A percentile compares a stretch with the other conserved stretches of the same genome.
phyloP scores from a whole-genome alignment of 2,888 invertebrate species.

The Lepas anatifera region DNA sequence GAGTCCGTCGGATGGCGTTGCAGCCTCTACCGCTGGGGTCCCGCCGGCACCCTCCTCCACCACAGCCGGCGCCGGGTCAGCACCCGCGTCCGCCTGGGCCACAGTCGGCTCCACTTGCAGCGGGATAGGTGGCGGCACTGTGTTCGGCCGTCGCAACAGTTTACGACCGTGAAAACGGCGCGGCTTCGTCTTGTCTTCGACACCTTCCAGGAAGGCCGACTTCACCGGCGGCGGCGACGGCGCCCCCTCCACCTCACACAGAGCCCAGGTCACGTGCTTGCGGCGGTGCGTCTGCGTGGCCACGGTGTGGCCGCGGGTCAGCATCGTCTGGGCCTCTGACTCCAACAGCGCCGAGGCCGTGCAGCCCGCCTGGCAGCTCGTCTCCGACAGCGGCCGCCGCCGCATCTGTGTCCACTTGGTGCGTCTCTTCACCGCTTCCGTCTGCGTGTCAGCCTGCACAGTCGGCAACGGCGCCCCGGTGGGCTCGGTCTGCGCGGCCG shows the following conservation, averaged over 20 bases:
- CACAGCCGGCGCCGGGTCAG: no score
- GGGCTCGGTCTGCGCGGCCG: not conserved
- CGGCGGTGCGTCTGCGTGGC: not conserved
- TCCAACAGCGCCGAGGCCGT: not conserved
- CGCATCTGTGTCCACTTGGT: no score
- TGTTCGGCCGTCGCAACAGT: not conserved
- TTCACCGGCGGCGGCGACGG: not conserved
- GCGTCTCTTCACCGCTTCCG: not conserved
- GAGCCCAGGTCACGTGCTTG: not conserved
- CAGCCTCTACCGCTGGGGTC: no score
- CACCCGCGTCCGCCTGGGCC: no score
- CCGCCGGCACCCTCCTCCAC: no score
- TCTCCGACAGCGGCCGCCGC: not conserved
- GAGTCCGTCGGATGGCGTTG: no score
- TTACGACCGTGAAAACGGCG: not conserved
- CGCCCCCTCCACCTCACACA: not conserved
- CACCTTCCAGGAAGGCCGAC: no score
- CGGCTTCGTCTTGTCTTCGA: not conserved
- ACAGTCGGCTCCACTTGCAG: no score
- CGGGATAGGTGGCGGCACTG: not conserved
- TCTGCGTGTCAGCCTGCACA: not conserved
- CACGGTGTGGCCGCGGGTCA: not conserved
- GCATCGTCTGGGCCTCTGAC: not conserved
- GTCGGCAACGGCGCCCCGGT: not conserved
- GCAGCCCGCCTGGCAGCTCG: not conserved